A percentile compares a stretch with the other conserved stretches of the same genome.
Evolutionary conservation across 2,113 vertebrate genomes (phyloP).

Genomic region (Oncorhynchus nerka): DNA sequence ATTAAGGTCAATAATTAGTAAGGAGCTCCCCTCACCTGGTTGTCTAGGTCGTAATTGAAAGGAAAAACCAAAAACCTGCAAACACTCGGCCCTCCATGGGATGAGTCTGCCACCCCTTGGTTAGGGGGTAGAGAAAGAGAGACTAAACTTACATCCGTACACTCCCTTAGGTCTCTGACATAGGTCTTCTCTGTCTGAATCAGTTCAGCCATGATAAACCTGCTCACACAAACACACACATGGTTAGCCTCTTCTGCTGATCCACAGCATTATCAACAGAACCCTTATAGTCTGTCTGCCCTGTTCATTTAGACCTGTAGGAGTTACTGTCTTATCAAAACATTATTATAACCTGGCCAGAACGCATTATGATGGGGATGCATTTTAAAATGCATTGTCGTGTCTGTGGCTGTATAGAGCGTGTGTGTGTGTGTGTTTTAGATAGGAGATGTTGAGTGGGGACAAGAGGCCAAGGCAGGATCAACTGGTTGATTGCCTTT

Average conservation of each 20-base stretch:
- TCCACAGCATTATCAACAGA: constrained; percentile 16
- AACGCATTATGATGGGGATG: no score
- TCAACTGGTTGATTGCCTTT: no score
- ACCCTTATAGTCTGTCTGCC: constrained; percentile 22
- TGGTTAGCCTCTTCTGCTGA: constrained; percentile 21
- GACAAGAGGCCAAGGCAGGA: no score
- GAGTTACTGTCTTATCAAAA: no score
- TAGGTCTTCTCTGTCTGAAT: constrained; percentile 99
- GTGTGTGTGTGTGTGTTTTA: no score
- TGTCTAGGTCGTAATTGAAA: no score
- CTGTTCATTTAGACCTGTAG: constrained; percentile 24
- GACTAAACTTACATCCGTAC: constrained; percentile 91
- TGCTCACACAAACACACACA: constrained; percentile 53
- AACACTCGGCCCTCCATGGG: no score
- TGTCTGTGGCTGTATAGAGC: neutral
- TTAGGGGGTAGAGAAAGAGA: neutral
- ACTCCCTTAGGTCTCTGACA: constrained; percentile 94
- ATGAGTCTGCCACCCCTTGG: no score
- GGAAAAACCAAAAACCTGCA: no score
- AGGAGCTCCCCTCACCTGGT: no score
- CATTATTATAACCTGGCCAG: no score
- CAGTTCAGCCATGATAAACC: constrained; percentile 99
- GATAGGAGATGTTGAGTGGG: neutral
- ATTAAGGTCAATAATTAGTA: no score
- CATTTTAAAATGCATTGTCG: neutral